Evolutionary conservation across 2,888 invertebrate genomes (phyloP).

Genomic region (Oscheius sp.): DNA sequence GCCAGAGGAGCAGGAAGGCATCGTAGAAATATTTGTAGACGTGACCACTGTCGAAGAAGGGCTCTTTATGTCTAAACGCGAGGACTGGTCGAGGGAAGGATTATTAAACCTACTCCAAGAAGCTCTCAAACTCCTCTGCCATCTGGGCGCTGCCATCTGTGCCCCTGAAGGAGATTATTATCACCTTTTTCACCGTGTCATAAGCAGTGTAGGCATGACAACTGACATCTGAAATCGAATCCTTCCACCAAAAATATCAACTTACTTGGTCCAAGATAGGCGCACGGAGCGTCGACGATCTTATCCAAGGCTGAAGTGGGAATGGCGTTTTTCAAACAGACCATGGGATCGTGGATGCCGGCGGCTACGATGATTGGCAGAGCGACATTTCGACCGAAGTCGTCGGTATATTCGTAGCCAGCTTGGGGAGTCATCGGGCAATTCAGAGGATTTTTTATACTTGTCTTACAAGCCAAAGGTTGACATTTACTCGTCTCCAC

Average conservation of each 20-base stretch:
- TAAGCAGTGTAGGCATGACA: constrained; percentile 14
- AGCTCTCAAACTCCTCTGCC: constrained; percentile 18
- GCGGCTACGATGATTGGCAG: constrained; percentile 6
- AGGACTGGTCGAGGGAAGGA: not conserved
- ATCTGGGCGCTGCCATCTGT: constrained; percentile 5
- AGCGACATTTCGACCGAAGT: constrained; percentile 11
- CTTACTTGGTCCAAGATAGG: constrained; percentile 10
- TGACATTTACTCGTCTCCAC: constrained; percentile 9
- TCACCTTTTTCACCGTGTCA: constrained; percentile 9
- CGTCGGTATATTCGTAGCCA: constrained; percentile 23
- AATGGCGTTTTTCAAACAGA: constrained; percentile 6
- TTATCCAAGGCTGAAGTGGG: not conserved
- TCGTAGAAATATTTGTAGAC: constrained; percentile 58
- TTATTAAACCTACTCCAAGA: constrained; percentile 10
- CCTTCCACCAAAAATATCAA: not conserved
- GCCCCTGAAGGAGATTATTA: constrained; percentile 20
- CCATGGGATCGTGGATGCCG: not conserved
- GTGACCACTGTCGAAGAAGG: constrained; percentile 46
- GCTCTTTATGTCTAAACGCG: constrained; percentile 18
- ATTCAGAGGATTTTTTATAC: constrained; percentile 7
- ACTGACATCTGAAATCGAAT: not conserved
- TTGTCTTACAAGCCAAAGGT: constrained; percentile 1
- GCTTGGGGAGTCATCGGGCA: constrained; percentile 6
- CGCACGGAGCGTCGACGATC: not conserved
- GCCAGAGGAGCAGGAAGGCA: constrained; percentile 51